Base-by-base conservation (phyloP, 2,888 invertebrate genomes). In the Drosophila borealis region DNA sequence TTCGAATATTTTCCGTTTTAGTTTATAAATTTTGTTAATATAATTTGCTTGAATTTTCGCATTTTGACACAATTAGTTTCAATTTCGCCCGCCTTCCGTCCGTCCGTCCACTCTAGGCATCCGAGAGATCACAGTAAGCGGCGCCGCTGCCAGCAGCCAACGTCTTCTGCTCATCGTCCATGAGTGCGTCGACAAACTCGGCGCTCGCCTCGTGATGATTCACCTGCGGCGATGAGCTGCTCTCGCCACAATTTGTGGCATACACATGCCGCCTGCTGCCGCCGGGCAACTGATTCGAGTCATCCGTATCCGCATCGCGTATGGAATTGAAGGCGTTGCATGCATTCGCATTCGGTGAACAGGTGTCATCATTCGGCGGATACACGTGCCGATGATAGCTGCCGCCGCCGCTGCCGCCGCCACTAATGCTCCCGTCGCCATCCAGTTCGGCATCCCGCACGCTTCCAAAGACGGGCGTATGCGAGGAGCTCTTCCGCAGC, bases 391-490 rank as follows among this genome's bases (percentile, higher is more conserved):
- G 88, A 65, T 88, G 90, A 68, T 90, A 90, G 64, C 86, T 90
- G 3, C 90, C 88, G 3, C 88, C 76, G 0, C 88, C 83, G 11
- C 85, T 86, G 19, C 86, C 89, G 0, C 85, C 85, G 1, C 80
- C 88, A 0, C 87, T 72, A 44, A 77, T 81, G 55, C 84, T 87
- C 14, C 87, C 89, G 54, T 91, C 90, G 10, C 92, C 91, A 51
- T 92, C 92, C 42, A 89, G 74, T 55, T 92, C 92, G 3, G 89
- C 90, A 11, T 92, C 92, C 3, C 92, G 90, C 3, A 92, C 90
- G 67, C 92, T 92, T 10, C 92, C 92, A 65, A 91, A 92, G 4
- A 91, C 86, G 0, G 92, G 92, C 17, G 92, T 92, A 53, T 92
- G 92, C 17, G 92, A 91, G 5, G 92, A 91, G 51, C 91, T 91